Percentiles rank a stretch among this genome's conserved stretches.
These are phyloP conservation scores for Theretra japonica DNA, from an alignment of 2,888 invertebrate species.

Conservation along the genomic window DNA sequence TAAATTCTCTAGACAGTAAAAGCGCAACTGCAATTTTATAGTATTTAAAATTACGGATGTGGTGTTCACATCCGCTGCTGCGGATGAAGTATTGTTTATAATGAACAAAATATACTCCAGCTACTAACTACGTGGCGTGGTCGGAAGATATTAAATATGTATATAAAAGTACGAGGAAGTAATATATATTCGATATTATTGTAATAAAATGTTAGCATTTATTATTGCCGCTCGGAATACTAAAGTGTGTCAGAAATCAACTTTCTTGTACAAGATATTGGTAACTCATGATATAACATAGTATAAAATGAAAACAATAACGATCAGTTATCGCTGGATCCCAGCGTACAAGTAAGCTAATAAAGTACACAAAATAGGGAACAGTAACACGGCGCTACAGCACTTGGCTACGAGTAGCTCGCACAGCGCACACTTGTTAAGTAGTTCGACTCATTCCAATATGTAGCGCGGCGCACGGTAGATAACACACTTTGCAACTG, in stretches of 20 bases:
- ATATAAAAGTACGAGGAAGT: background rate
- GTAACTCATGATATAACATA: background rate
- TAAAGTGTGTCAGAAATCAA: too few species aligned
- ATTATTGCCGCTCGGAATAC: too few species aligned
- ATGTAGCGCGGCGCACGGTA: conserved; percentile 59
- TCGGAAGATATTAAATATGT: background rate
- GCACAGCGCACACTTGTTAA: conserved; percentile 62
- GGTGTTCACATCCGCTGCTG: conserved; percentile 25
- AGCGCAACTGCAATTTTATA: conserved; percentile 16
- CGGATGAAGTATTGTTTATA: conserved; percentile 25
- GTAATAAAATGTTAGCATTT: too few species aligned
- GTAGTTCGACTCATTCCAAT: conserved; percentile 69
- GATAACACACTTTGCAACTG: conserved; percentile 69
- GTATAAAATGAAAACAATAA: background rate
- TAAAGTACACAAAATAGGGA: conserved; percentile 5
- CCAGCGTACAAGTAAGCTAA: background rate
- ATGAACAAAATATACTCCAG: conserved; percentile 16
- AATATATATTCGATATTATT: background rate
- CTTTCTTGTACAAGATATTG: too few species aligned
- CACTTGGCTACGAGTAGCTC: conserved; percentile 51
- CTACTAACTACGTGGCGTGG: background rate
- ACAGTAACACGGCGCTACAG: conserved; percentile 48
- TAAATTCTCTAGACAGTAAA: background rate
- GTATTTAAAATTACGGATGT: conserved; percentile 28
- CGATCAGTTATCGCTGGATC: background rate